These are phyloP conservation scores for Serrognathus titanus DNA, from an alignment of 2,888 invertebrate genomes.

Conservation along the genomic window DNA sequence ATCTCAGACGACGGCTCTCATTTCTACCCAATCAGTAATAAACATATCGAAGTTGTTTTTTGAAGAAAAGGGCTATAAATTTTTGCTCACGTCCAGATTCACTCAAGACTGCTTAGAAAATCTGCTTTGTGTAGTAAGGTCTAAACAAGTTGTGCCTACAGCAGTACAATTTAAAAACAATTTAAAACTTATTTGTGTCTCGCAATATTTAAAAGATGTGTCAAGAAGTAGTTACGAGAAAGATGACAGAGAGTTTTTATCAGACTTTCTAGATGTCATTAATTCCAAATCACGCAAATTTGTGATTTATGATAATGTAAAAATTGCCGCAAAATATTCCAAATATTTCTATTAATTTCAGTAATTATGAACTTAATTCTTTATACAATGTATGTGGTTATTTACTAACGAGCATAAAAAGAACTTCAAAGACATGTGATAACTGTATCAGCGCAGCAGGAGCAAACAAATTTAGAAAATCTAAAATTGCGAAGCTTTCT, in stretches of 20 bases:
- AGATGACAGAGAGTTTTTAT: too few relatives aligned
- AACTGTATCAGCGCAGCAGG: too few relatives aligned
- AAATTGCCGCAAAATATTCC: not conserved
- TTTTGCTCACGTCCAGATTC: not conserved
- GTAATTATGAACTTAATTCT: too few relatives aligned
- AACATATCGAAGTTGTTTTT: not conserved
- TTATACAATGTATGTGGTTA: too few relatives aligned
- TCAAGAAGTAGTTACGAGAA: too few relatives aligned
- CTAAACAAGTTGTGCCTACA: not conserved
- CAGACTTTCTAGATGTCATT: conserved; percentile 7
- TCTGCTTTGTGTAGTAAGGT: not conserved
- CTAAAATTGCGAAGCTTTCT: too few relatives aligned
- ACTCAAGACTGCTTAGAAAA: not conserved
- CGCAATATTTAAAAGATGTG: too few relatives aligned
- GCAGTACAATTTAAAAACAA: conserved; percentile 7
- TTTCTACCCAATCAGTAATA: not conserved
- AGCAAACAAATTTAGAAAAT: too few relatives aligned
- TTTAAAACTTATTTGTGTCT: too few relatives aligned
- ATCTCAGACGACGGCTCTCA: too few relatives aligned
- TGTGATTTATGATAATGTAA: not conserved
- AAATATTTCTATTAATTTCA: not conserved
- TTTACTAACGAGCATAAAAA: too few relatives aligned
- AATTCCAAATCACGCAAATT: not conserved
- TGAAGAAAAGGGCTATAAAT: not conserved
- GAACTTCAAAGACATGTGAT: too few relatives aligned